Evolutionary conservation across 2,113 vertebrate species (phyloP).

Genomic region (Azemiops feae): DNA sequence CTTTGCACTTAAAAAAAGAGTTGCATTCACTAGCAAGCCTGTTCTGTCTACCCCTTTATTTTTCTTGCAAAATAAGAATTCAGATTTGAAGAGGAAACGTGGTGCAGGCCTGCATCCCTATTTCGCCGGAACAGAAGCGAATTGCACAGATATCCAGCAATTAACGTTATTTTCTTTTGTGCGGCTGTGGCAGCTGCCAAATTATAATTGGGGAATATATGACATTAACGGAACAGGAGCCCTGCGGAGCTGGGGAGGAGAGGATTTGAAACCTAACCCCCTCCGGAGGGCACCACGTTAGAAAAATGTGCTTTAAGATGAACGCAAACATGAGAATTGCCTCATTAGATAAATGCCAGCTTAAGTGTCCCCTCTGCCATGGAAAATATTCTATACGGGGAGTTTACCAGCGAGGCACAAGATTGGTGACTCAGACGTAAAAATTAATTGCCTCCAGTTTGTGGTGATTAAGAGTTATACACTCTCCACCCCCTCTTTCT

Average conservation of each 20-base stretch:
- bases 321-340: neutral
- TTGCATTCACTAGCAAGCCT: slow-evolving; percentile 26
- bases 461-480: neutral
- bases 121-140: neutral
- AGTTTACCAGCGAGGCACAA: neutral
- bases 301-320: neutral
- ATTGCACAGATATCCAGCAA: neutral
- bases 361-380: neutral
- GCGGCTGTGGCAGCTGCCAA: neutral
- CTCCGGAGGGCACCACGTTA: neutral
- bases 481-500: neutral
- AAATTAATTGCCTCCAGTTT: neutral
- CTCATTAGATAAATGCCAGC: neutral
- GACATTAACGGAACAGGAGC: neutral
- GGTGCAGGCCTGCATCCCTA: neutral
- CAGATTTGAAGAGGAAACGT: neutral
- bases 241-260: neutral
- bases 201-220: neutral
- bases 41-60: neutral
- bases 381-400: neutral
- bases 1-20: neutral
- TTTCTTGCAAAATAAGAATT: neutral
- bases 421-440: neutral
- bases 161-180: neutral
- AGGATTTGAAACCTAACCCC: neutral